A percentile compares a stretch with the other conserved stretches of the same genome.
phyloP scores from a whole-genome alignment of 2,888 invertebrate species.

The Acleris holmiana region DNA sequence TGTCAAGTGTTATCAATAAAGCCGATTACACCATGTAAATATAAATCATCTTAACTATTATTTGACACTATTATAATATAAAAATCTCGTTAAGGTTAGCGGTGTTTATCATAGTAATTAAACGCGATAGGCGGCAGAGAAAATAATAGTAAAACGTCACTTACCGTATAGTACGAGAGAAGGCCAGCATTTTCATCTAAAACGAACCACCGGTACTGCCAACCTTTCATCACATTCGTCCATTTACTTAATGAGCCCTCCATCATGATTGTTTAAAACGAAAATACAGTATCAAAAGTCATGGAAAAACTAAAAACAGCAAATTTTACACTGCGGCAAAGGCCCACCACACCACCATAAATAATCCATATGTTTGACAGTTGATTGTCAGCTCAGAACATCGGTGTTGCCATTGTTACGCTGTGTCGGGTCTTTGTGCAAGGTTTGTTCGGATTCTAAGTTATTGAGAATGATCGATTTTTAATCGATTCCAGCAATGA shows the following conservation, averaged over 20 bases:
- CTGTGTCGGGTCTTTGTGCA: not conserved
- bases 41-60: not conserved
- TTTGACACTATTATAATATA: not conserved
- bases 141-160: slow-evolving; percentile 73
- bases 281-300: slow-evolving; percentile 64
- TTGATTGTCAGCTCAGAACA: slow-evolving; percentile 35
- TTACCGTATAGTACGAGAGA: slow-evolving; percentile 98
- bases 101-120: slow-evolving; percentile 33
- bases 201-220: slow-evolving; percentile 99
- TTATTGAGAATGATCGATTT: slow-evolving; percentile 10
- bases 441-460: slow-evolving; percentile 26
- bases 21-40: not conserved
- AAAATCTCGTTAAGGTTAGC: slow-evolving; percentile 2
- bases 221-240: slow-evolving; percentile 99
- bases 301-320: slow-evolving; percentile 70
- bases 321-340: slow-evolving; percentile 69
- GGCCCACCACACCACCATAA: slow-evolving; percentile 64
- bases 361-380: slow-evolving; percentile 78
- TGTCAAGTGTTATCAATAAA: no score
- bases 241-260: slow-evolving; percentile 98
- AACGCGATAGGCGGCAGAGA: slow-evolving; percentile 38
- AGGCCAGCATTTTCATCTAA: slow-evolving; percentile 98
- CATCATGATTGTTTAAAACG: slow-evolving; percentile 85
- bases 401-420: slow-evolving; percentile 52
- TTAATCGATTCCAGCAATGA: slow-evolving; percentile 3